phyloP scores from a whole-genome alignment of 2,888 invertebrate species.

The Glyphotaelius pellucidus region DNA sequence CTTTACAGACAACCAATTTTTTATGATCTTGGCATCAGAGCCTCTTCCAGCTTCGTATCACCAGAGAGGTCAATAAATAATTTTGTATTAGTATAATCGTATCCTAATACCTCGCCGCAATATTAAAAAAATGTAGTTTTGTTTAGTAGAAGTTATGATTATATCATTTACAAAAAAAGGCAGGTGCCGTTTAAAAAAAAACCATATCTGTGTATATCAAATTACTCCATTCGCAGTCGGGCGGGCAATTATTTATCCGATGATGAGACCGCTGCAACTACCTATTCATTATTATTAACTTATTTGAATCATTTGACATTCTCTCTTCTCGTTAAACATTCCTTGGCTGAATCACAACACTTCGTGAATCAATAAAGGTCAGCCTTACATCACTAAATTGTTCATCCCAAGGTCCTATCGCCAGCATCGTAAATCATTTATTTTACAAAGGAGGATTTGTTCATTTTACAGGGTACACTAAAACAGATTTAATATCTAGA shows the following conservation, averaged over 20 bases:
- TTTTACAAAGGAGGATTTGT: neutral
- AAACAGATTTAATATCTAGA: neutral
- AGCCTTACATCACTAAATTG: slow-evolving; percentile 53
- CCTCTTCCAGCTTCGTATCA: no score
- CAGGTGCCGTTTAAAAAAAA: neutral
- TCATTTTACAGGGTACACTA: neutral
- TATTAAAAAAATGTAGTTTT: no score
- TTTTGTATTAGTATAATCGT: no score
- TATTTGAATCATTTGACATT: slow-evolving; percentile 30
- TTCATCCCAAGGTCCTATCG: slow-evolving; percentile 46
- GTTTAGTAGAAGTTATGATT: neutral
- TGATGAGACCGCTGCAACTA: neutral
- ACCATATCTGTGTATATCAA: neutral
- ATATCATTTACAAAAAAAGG: neutral
- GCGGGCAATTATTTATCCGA: neutral
- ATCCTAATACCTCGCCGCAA: no score
- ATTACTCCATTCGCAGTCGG: neutral
- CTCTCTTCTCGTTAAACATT: slow-evolving; percentile 45
- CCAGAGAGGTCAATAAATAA: no score
- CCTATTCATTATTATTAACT: neutral
- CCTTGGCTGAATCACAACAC: slow-evolving; percentile 43
- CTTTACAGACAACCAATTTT: no score
- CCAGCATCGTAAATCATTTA: slow-evolving; percentile 42
- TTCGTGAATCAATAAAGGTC: slow-evolving; percentile 57
- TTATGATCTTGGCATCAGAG: no score